Evolutionary conservation across 2,888 invertebrate genomes (phyloP).

Genomic region (Gryllus longicercus): DNA sequence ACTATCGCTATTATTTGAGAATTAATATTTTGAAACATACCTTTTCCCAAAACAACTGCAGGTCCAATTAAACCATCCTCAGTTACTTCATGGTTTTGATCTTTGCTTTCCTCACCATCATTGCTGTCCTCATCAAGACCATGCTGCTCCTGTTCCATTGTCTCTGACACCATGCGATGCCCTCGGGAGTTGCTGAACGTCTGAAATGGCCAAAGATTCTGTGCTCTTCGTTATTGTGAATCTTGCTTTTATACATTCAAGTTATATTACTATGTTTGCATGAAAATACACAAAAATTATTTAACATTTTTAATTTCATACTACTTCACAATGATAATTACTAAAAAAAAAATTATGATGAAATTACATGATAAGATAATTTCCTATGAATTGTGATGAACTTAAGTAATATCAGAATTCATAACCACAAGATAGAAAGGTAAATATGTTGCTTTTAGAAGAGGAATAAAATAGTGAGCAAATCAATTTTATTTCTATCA

Average conservation of each 20-base stretch:
- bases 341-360: too few species aligned
- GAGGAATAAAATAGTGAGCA: too few species aligned
- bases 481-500: too few species aligned
- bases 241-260: slow-evolving; percentile 26
- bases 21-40: slow-evolving; percentile 25
- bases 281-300: too few species aligned
- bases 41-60: slow-evolving; percentile 45
- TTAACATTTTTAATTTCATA: too few species aligned
- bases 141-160: slow-evolving; percentile 31
- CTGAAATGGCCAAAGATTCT: slow-evolving; percentile 83
- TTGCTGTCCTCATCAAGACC: slow-evolving; percentile 9
- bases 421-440: too few species aligned
- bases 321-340: too few species aligned
- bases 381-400: too few species aligned
- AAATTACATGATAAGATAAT: too few species aligned
- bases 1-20: neutral
- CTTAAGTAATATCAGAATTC: too few species aligned
- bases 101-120: slow-evolving; percentile 20
- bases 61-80: slow-evolving; percentile 37
- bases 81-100: neutral
- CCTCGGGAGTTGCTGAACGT: slow-evolving; percentile 66
- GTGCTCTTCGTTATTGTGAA: slow-evolving; percentile 50
- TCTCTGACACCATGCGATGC: slow-evolving; percentile 56
- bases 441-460: too few species aligned
- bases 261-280: neutral